Base-by-base conservation (phyloP, 53 echinoderm and acorn worm species). In the Mesocentrotus franciscanus region DNA sequence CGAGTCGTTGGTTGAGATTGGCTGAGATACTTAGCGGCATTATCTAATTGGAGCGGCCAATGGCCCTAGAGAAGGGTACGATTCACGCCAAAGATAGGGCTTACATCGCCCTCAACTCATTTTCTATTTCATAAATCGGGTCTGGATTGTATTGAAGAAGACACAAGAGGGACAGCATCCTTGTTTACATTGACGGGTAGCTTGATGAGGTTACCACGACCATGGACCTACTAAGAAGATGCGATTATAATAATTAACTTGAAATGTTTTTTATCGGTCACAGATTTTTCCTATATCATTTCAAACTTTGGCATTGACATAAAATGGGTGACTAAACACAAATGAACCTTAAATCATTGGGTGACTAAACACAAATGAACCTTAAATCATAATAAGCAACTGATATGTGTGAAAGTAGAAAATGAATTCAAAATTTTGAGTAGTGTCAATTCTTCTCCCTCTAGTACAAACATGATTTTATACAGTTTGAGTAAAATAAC, bases 41-140 rank as follows among this genome's bases (percentile, higher is more conserved):
- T 93, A 93, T 64, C 32, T 56, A 55, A 78, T 61, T 93, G 15
- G 26, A 13, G 55, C 93, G 93, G 93, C 56, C 93, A 93, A 72
- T 93, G 93, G 93, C 93, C 93, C 72, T 13, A 35, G 92, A 84
- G 84, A 84, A 55, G 22, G 42, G 22, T 22, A 15, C 60, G 16
- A 90, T 42, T 84, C 84, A 84, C 49, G 55, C 49, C 79, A 22
- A 30, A 42, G 84, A 84, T 24, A 55, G 84, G 6, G 55, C 18
- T 84, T 22, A 84, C 84, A 84, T 49, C 84, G 15, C 55, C 84
- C 84, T 84, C 55, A 16, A 42, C 22, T 42, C 55, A 39, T 84
- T 84, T 84, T 49, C 84, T 55, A 84, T 84, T 84, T 84, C 55
- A 55, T 84, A 84, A 55, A 55, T 55, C 84, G 8, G 84, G 29